A percentile compares a stretch with the other conserved stretches of the same genome.
phyloP scores from a whole-genome alignment of 2,113 vertebrate genomes.

The Eubucco bourcierii region DNA sequence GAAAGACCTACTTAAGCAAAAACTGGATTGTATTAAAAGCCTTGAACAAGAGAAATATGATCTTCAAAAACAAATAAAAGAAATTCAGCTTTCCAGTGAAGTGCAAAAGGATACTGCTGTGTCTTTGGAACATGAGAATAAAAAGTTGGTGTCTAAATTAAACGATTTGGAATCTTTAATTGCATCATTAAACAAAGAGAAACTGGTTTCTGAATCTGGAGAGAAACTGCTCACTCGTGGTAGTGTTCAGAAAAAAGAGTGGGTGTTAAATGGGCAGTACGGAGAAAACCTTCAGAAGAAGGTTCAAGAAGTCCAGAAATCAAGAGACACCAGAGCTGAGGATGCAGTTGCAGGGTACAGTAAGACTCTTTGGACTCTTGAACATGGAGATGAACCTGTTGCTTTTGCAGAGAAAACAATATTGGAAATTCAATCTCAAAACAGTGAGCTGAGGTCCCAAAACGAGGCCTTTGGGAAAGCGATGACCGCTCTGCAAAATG shows the following conservation, averaged over 20 bases:
- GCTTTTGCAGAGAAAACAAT: constrained; percentile 67
- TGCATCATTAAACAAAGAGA: constrained; percentile 69
- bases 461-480: constrained; percentile 84
- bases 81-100: constrained; percentile 61
- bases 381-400: constrained; percentile 39
- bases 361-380: constrained; percentile 5
- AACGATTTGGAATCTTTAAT: constrained; percentile 71
- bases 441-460: constrained; percentile 72
- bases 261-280: neutral
- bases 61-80: constrained; percentile 73
- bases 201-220: constrained; percentile 57
- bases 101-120: constrained; percentile 55
- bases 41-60: constrained; percentile 79
- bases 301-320: constrained; percentile 52
- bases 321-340: constrained; percentile 37
- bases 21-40: constrained; percentile 82
- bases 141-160: constrained; percentile 70
- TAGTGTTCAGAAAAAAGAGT: constrained; percentile 8
- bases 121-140: constrained; percentile 68
- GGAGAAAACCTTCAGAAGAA: constrained; percentile 49
- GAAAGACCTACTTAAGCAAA: constrained; percentile 85
- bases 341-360: constrained; percentile 65
- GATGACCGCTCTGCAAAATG: constrained; percentile 84
- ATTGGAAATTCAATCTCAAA: constrained; percentile 63
- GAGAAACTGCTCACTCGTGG: constrained; percentile 56